Evolutionary conservation across 2,797 vertebrate species (phyloP).

Genomic region (Distichodus sexfasciatus): DNA sequence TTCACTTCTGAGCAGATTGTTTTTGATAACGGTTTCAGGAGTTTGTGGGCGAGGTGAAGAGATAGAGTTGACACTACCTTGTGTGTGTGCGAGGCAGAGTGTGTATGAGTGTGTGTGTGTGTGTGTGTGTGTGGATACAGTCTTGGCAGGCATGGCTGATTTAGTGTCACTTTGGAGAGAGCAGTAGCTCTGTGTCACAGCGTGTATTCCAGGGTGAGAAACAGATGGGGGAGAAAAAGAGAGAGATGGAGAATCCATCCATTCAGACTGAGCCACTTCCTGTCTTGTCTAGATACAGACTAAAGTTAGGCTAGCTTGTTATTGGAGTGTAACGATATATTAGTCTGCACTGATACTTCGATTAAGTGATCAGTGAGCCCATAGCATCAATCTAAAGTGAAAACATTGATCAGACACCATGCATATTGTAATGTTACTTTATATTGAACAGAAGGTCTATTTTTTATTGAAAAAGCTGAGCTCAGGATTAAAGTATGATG

Average conservation of each 20-base stretch:
- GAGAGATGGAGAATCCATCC: conserved; percentile 3
- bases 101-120: conserved; percentile 15
- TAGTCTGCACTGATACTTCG: no score
- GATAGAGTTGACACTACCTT: conserved; percentile 4
- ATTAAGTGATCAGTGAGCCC: no score
- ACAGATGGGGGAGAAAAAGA: conserved; percentile 5
- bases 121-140: not conserved
- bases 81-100: not conserved
- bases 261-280: not conserved
- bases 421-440: no score
- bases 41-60: not conserved
- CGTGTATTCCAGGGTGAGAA: conserved; percentile 30
- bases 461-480: no score
- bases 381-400: no score
- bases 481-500: no score
- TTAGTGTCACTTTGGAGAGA: conserved; percentile 35
- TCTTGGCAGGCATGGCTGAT: conserved; percentile 37
- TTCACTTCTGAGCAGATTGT: not conserved
- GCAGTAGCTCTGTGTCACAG: conserved; percentile 26
- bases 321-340: no score
- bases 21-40: not conserved
- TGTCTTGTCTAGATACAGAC: not conserved
- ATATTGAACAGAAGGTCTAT: no score
- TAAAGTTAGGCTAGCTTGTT: no score
- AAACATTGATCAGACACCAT: no score